Base-by-base conservation (phyloP, 2,113 vertebrate genomes). In the Periophthalmodon schlosseri region DNA sequence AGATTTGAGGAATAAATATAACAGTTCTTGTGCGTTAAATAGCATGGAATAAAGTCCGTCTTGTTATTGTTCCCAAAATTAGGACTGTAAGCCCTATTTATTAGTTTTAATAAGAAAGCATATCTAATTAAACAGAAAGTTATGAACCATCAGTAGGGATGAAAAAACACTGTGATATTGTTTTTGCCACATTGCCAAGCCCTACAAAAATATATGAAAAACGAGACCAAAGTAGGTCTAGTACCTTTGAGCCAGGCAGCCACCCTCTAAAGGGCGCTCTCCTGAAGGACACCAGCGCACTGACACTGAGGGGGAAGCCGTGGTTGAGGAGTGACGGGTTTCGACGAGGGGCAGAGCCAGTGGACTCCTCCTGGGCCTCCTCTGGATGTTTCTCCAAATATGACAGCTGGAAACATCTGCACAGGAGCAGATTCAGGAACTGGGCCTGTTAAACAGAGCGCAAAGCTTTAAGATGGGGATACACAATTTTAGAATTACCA, bases 341-440 rank as follows among this genome's bases (percentile, higher is more conserved):
- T 15, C 79, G 84, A 3, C 72, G 77, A 46, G 80, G 83, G 77
- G 67, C 0, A 6, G 79, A 85, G 0, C 80, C 86, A 0, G 11
- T 69, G 0, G 76, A 64, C 50, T 83, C 75, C 0, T 78, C 73
- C 58, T 90, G 78, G 0, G 85, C 93, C 34, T 95, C 94, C 60
- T 96, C 96, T 0, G 96, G 97, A 73, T 98, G 96, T 10, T 92
- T 93, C 77, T 93, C 81, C 47, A 99, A 86, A 86, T 97, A 95
- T 11, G 83, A 89, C 4, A 99, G 90, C 93, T 99, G 97, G 94
- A 99, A 99, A 85, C 94, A 97, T 71, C 97, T 96, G 90, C 96
- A 97, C 52, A 99, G 93, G 81, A 98, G 86, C 86, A 97, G 92
- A 84, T 98, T 96, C 91, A 98, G 88, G 77, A 95, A 93, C 87